Evolutionary conservation across 2,113 vertebrate genomes (phyloP), one percentile per base, ranked within the genome.

Genomic region (Notothenia coriiceps): DNA sequence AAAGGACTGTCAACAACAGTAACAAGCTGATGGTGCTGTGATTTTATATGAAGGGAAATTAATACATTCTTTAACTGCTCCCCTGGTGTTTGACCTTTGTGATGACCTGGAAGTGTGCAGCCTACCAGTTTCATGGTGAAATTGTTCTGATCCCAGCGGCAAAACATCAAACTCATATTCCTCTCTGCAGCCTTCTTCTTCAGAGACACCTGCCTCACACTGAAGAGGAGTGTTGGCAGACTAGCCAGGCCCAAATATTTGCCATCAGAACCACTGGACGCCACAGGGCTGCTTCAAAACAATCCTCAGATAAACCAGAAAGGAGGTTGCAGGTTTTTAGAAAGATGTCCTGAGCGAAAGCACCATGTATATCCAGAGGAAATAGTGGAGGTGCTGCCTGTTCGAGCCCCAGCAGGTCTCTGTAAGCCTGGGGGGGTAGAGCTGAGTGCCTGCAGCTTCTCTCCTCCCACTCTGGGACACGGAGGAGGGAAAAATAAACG

Each of bases 101-200:
- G 63, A 40, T 33, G 74, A 80, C 80, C 75, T 46, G 64, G 67
- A 51, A 83, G 4, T 29, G 67, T 94, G 95, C 59, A 40, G 54
- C 91, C 82, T 96, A 99, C 98, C 97, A 98, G 96, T 87, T 99
- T 98, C 97, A 98, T 98, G 92, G 95, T 94, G 93, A 85, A 86
- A 91, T 95, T 97, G 94, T 96, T 97, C 80, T 96, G 96, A 6
- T 98, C 97, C 97, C 97, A 97, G 77, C 96, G 95, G 95, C 97
- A 97, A 87, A 98, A 94, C 95, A 96, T 96, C 94, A 93, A 73
- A 92, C 95, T 98, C 97, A 97, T 98, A 80, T 87, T 95, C 54
- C 77, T 40, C 73, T 68, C 12, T 52, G 83, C 69, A 70, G 73
- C 66, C 52, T 78, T 52, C 73, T 54, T 65, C 72, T 46, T 74